phyloP scores from a whole-genome alignment of 2,113 vertebrate species.

The Melozone crissalis region DNA sequence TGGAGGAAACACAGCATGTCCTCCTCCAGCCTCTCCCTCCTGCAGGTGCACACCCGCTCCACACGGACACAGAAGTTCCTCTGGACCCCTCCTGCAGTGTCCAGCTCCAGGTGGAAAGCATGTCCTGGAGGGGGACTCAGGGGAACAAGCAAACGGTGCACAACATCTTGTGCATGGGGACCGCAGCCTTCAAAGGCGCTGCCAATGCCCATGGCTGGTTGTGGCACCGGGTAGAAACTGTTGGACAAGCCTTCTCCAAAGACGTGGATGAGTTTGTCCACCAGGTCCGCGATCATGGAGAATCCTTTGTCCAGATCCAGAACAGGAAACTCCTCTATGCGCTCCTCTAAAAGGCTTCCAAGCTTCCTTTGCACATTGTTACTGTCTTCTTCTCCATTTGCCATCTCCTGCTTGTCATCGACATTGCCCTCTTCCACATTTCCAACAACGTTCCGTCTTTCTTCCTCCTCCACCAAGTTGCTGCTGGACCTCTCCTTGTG shows the following conservation, averaged over 20 bases:
- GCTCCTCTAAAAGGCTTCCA: neutral
- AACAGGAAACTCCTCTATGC: neutral
- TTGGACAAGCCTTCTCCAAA: neutral
- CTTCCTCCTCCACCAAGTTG: neutral
- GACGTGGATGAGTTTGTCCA: neutral
- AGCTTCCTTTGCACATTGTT: neutral
- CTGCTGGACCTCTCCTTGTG: neutral
- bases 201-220: neutral
- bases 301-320: neutral
- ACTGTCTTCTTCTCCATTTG: neutral
- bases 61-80: too few relatives aligned
- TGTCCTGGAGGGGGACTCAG: neutral
- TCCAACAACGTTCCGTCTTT: fast-evolving
- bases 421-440: neutral
- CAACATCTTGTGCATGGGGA: too few relatives aligned
- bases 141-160: neutral
- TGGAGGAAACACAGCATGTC: too few relatives aligned
- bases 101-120: neutral
- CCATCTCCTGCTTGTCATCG: too few relatives aligned
- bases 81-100: too few relatives aligned
- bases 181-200: neutral
- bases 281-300: neutral
- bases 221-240: neutral
- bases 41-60: too few relatives aligned
- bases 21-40: too few relatives aligned